Evolutionary conservation across 2,113 vertebrate species (phyloP), one percentile per base, ranked within the genome.

Genomic region (Salvelinus fontinalis): DNA sequence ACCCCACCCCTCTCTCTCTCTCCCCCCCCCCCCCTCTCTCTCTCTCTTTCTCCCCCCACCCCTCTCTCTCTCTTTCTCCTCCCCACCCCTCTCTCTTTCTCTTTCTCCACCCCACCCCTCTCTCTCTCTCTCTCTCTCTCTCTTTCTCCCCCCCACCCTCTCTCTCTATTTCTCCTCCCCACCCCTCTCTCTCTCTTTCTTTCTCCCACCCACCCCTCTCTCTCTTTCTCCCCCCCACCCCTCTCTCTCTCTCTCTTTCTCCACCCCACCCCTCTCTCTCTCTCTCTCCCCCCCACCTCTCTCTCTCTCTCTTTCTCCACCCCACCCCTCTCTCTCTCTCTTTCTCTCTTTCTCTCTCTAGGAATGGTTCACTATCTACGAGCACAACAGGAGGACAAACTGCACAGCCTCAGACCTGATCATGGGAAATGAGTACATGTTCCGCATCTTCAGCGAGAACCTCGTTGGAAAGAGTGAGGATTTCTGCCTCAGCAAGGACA

Each of bases 341-440:
- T 34, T 5, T 26, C 24, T 26, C 3, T 27, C 11, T 66, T 26
- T 13, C 1, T 79, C 34, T 49, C 18, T 64, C 1, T 59, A 96
- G 96, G 96, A 96, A 74, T 97, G 96, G 96, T 97, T 95, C 88
- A 97, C 92, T 0, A 84, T 97, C 49, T 96, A 94, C 0, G 95
- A 97, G 1, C 96, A 94, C 88, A 96, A 92, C 87, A 93, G 94
- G 1, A 92, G 92, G 12, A 39, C 94, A 16, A 86, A 88, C 88
- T 96, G 95, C 70, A 96, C 96, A 0, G 90, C 92, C 22, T 94
- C 96, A 0, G 96, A 97, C 69, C 95, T 97, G 76, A 90, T 97
- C 51, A 93, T 97, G 89, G 96, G 96, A 31, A 97, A 97, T 0
- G 94, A 96, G 57, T 97, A 97, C 81, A 92, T 90, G 84, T 97